These are phyloP conservation scores for Neomorphus geoffroyi DNA, from an alignment of 2,797 vertebrate genomes.

Conservation along the genomic window DNA sequence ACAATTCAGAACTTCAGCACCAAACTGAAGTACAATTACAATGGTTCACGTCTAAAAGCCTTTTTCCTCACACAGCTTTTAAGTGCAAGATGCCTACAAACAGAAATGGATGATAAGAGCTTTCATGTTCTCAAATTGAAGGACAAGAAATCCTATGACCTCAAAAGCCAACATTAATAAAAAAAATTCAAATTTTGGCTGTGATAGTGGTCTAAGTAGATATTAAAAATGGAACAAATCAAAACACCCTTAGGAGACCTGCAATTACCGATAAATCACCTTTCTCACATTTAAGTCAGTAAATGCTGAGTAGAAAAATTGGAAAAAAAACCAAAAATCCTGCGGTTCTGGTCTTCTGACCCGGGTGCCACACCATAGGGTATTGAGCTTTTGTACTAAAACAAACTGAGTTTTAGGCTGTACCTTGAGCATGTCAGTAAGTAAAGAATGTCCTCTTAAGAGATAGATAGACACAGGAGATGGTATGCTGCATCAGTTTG, in stretches of 20 bases:
- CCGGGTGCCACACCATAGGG: not conserved
- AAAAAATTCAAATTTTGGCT: not conserved
- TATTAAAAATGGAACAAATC: not conserved
- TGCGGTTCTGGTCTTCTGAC: not conserved
- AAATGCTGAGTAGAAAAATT: not conserved
- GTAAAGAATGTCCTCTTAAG: not conserved
- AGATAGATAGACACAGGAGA: not conserved
- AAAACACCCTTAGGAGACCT: not conserved
- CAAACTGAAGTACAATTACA: not conserved
- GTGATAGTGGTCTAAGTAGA: not conserved
- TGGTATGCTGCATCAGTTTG: not conserved
- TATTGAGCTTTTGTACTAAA: not conserved
- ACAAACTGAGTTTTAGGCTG: not conserved
- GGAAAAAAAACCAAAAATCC: not conserved
- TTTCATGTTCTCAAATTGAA: not conserved
- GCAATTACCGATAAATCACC: not conserved
- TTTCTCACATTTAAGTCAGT: not conserved
- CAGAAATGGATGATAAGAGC: not conserved
- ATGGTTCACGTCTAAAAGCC: not conserved
- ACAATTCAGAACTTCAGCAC: not conserved
- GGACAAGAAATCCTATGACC: not conserved
- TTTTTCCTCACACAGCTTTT: not conserved
- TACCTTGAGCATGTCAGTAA: not conserved
- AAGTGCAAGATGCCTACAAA: not conserved
- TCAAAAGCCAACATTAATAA: not conserved